A percentile compares a stretch with the other conserved stretches of the same genome.
These are phyloP conservation scores for Helleia helle DNA, from an alignment of 2,888 invertebrate genomes.

Conservation along the genomic window DNA sequence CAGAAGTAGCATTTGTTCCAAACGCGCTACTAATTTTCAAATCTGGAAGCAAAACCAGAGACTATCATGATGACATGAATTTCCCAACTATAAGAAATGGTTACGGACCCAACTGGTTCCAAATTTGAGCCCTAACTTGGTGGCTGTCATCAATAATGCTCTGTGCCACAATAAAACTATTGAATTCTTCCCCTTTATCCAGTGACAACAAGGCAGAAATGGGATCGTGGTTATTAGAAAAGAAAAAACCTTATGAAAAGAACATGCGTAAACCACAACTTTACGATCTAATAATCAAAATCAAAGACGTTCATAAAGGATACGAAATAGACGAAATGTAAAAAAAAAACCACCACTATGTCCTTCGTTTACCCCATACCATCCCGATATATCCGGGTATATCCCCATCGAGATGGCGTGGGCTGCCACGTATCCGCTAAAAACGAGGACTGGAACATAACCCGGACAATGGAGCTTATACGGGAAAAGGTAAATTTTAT, in stretches of 20 bases:
- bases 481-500: too few species aligned
- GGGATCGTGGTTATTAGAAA: constrained; percentile 23
- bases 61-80: constrained; percentile 15
- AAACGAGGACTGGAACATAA: too few species aligned
- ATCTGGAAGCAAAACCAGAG: constrained; percentile 13
- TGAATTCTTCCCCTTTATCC: constrained; percentile 20
- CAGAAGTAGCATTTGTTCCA: constrained; percentile 19
- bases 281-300: too few species aligned
- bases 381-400: constrained; percentile 24
- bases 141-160: not conserved
- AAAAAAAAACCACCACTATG: constrained; percentile 8
- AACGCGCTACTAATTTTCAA: constrained; percentile 20
- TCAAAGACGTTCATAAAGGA: too few species aligned
- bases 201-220: constrained; percentile 22
- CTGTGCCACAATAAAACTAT: constrained; percentile 11
- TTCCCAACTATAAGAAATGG: too few species aligned
- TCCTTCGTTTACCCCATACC: constrained; percentile 20
- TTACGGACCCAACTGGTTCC: constrained; percentile 13
- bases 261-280: too few species aligned
- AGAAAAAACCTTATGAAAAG: constrained; percentile 20
- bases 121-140: constrained; percentile 3
- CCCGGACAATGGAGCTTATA: too few species aligned
- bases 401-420: constrained; percentile 22
- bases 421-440: too few species aligned
- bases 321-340: too few species aligned